A percentile compares a stretch with the other conserved stretches of the same genome.
Conservation (phyloP, 2,113 vertebrate species). For the Daubentonia madagascariensis region DNA sequence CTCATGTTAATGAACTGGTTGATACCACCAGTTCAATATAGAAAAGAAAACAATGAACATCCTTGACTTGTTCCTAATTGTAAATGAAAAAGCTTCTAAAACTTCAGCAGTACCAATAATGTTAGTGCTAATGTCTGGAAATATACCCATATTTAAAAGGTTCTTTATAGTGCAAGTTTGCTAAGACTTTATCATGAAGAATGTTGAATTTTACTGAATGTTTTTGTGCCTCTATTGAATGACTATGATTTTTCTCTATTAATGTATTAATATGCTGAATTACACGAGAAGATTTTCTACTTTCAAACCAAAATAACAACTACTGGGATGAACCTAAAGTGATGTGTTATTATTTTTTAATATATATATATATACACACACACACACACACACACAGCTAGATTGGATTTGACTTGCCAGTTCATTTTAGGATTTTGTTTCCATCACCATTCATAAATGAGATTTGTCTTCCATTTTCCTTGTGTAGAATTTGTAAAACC, state of each 20-base stretch:
- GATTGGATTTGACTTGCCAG: neutral
- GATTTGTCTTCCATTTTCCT: neutral
- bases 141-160: neutral
- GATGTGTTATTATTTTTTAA: neutral
- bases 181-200: neutral
- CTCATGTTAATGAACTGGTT: neutral
- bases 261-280: neutral
- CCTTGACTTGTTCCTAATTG: neutral
- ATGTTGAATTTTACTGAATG: neutral
- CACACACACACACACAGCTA: neutral
- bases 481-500: neutral
- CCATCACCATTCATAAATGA: neutral
- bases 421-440: neutral
- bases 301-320: neutral
- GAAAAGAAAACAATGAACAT: neutral
- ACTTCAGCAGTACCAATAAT: neutral
- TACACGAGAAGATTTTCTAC: neutral
- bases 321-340: neutral
- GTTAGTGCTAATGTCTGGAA: neutral
- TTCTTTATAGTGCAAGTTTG: neutral
- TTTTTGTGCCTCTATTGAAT: neutral
- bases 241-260: neutral
- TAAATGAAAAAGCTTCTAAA: slow-evolving; percentile 1
- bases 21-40: neutral
- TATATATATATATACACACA: too few species aligned